phyloP scores from a whole-genome alignment of 1,140 invertebrate species.

The Adoxophyes honmai region DNA sequence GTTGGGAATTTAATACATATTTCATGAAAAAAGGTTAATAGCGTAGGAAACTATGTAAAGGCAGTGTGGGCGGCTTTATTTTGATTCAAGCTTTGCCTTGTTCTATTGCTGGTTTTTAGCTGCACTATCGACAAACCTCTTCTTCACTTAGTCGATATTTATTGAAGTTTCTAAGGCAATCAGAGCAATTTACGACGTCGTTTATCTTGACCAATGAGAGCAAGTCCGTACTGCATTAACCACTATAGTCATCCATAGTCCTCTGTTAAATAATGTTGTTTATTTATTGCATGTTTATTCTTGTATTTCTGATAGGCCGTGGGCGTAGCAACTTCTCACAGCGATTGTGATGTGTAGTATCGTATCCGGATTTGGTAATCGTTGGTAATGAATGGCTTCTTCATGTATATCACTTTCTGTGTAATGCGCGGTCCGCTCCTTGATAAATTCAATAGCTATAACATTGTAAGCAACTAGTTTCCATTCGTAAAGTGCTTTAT shows the following conservation, averaged over 20 bases:
- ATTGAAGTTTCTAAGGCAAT: slow-evolving; percentile 41
- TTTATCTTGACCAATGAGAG: slow-evolving; percentile 41
- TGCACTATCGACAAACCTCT: slow-evolving; percentile 14
- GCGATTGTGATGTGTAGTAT: slow-evolving; percentile 17
- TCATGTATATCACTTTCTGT: slow-evolving; percentile 8
- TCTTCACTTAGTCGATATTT: slow-evolving; percentile 37
- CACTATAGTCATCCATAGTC: slow-evolving; percentile 28
- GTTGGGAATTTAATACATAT: too few species aligned
- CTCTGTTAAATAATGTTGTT: slow-evolving; percentile 44
- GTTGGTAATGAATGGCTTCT: not conserved
- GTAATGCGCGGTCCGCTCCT: not conserved
- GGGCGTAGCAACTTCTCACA: slow-evolving; percentile 44
- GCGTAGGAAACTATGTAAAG: too few species aligned
- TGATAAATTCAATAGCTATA: too few species aligned
- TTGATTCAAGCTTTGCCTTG: not conserved
- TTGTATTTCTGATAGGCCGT: slow-evolving; percentile 36
- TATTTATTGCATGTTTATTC: slow-evolving; percentile 57
- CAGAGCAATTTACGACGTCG: slow-evolving; percentile 44
- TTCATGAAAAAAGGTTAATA: too few species aligned
- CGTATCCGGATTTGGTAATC: slow-evolving; percentile 11
- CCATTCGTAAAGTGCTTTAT: too few species aligned
- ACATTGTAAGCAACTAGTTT: too few species aligned
- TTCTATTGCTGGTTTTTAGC: not conserved
- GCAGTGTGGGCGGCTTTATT: too few species aligned
- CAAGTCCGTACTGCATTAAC: slow-evolving; percentile 28